Conservation (phyloP, 2,113 vertebrate genomes). For the Leiothrix lutea region DNA sequence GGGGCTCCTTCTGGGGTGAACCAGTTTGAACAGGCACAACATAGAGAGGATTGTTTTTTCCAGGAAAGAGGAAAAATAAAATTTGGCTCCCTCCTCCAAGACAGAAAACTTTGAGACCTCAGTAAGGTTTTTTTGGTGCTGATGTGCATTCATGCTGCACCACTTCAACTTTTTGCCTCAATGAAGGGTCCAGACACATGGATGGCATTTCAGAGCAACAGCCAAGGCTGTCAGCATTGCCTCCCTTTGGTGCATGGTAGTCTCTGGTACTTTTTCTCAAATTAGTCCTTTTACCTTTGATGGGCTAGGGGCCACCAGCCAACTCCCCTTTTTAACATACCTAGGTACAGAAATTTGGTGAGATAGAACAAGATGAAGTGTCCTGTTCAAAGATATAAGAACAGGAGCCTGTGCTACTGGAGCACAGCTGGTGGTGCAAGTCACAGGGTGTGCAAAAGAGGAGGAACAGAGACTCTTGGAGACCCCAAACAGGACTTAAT, state of each 20-base stretch:
- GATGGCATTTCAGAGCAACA: neutral
- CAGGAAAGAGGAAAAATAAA: neutral
- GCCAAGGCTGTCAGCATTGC: neutral
- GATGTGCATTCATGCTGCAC: neutral
- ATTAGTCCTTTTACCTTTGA: neutral
- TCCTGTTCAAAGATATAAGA: neutral
- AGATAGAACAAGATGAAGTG: neutral
- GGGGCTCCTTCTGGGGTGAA: slow-evolving; percentile 15
- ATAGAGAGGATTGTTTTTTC: neutral
- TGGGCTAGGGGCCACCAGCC: neutral
- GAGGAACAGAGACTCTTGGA: neutral
- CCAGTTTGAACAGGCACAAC: neutral
- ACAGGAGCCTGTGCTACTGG: fast-evolving
- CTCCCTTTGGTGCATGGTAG: neutral
- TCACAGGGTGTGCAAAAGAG: neutral
- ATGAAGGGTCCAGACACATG: neutral
- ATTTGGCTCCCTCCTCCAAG: neutral
- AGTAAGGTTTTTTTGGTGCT: neutral
- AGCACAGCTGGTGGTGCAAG: neutral
- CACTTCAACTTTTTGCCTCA: neutral
- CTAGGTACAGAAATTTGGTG: neutral
- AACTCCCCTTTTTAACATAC: neutral
- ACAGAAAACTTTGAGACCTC: neutral
- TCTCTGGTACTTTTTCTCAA: neutral
- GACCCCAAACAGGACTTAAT: neutral